These are phyloP conservation scores for Pogona vitticeps DNA, from an alignment of 2,113 vertebrate species.

Conservation along the genomic window DNA sequence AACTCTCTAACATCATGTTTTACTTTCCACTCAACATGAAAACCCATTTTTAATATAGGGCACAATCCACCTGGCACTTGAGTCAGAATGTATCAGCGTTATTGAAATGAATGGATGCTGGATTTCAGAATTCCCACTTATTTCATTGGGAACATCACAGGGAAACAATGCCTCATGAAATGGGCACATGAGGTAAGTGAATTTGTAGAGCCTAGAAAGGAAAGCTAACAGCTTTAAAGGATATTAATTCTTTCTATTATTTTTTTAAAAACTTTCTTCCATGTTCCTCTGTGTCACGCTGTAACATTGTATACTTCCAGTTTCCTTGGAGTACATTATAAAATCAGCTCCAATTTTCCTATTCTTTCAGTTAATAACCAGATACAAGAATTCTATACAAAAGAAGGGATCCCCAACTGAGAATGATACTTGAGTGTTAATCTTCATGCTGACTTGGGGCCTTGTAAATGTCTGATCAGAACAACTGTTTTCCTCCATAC, in stretches of 20 bases:
- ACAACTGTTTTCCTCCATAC: too few relatives aligned
- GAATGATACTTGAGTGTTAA: too few relatives aligned
- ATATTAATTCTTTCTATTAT: too few relatives aligned
- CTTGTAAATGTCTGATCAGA: too few relatives aligned
- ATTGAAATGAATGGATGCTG: background rate
- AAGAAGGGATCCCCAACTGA: background rate
- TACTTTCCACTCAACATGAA: slow-evolving; percentile 28
- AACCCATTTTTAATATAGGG: slow-evolving; percentile 6
- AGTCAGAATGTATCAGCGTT: background rate
- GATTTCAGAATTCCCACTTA: background rate
- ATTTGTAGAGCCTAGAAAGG: background rate
- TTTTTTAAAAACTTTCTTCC: too few relatives aligned
- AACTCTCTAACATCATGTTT: slow-evolving; percentile 41
- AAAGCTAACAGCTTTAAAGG: background rate
- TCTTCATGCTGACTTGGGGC: too few relatives aligned
- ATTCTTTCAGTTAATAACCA: background rate
- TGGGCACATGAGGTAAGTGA: background rate
- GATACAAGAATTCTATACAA: background rate
- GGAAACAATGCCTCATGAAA: background rate
- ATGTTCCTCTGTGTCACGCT: too few relatives aligned
- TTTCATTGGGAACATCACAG: background rate
- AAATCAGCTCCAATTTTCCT: background rate
- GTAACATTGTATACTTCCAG: background rate
- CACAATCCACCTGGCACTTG: background rate
- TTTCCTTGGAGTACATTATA: background rate